Evolutionary conservation across 2,888 invertebrate genomes (phyloP).

Genomic region (Cecidostiba fungosa): DNA sequence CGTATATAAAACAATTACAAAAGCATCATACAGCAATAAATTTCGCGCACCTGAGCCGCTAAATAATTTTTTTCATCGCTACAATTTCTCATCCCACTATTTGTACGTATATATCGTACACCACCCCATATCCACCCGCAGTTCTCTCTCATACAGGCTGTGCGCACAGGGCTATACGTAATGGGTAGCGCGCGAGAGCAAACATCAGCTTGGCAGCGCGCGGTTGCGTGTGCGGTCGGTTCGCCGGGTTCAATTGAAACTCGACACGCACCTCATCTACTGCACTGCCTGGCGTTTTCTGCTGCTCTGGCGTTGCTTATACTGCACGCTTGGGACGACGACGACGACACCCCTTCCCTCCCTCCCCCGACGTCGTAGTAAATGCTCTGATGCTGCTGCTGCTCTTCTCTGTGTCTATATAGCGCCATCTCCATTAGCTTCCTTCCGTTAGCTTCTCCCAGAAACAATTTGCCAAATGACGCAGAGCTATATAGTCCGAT

Average conservation of each 20-base stretch:
- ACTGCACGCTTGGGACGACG: slow-evolving; percentile 45
- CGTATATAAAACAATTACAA: too few relatives aligned
- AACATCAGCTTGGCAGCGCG: slow-evolving; percentile 55
- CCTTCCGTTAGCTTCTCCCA: slow-evolving; percentile 12
- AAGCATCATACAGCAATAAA: not conserved
- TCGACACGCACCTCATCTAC: slow-evolving; percentile 71
- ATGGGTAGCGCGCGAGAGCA: slow-evolving; percentile 29
- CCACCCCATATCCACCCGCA: not conserved
- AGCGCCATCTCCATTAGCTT: slow-evolving; percentile 12
- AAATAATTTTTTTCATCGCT: slow-evolving; percentile 19
- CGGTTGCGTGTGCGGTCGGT: slow-evolving; percentile 62
- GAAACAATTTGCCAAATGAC: slow-evolving; percentile 56
- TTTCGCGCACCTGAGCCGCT: not conserved
- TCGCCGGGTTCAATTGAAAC: slow-evolving; percentile 71
- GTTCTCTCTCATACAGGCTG: not conserved
- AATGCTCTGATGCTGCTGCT: slow-evolving; percentile 7
- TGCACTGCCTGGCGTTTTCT: slow-evolving; percentile 27
- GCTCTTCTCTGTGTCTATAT: not conserved
- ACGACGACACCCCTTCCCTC: slow-evolving; percentile 8
- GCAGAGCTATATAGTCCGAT: slow-evolving; percentile 16
- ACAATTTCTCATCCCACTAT: slow-evolving; percentile 8
- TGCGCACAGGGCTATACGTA: slow-evolving; percentile 42
- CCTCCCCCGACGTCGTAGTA: not conserved
- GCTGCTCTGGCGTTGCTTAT: not conserved
- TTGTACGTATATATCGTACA: not conserved